Base-by-base conservation (phyloP, 2,888 invertebrate genomes). In the Rotaria sp. region DNA sequence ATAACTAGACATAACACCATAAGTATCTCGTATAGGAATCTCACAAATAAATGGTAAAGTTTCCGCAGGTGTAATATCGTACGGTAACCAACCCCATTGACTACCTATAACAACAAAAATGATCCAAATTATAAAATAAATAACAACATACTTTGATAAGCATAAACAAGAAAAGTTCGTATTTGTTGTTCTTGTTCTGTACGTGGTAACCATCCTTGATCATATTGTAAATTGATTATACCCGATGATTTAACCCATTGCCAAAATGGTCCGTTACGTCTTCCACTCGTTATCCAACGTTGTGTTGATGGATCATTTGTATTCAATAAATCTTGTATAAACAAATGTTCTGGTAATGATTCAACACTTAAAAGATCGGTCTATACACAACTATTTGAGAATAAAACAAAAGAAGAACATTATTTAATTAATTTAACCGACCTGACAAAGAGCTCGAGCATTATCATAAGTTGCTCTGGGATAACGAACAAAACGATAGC, bases 221-320 rank as follows among this genome's bases (percentile, higher is more conserved):
- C 86, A 50, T 55, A 86, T 38, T 75, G 85, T 45, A 86, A 85
- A 21, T 41, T 41, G 2, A 80, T 45, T 26, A 74, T n/a, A 26
- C 75, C 85, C 21, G 85, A 75, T 41, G 80, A 85, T 52, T 85
- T 86, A 0, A 48, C 50, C 86, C 86, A 86, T 52, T 84, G 55
- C 86, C 86, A 86, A 45, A 75, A 41, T n/a, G 48, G 55, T 52
- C 85, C 75, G 26, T 57, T 86, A 38, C 75, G 85, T 67, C 85
- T 80, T 10, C 86, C 86, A 86, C 86, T 86, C 13, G 86, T 86
- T 10, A 85, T 85, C 86, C 86, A 86, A 50, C 75, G 74, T 52
- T 85, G 74, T 84, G 85, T 75, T 26, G 85, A 85, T 11, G 85
- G 74, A 50, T 86, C 86, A 85, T 86, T 55, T 3, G n/a, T 80